Percentiles rank a stretch among this genome's conserved stretches.
phyloP scores from a whole-genome alignment of 2,888 invertebrate species.

The Microplitis deprimator region DNA sequence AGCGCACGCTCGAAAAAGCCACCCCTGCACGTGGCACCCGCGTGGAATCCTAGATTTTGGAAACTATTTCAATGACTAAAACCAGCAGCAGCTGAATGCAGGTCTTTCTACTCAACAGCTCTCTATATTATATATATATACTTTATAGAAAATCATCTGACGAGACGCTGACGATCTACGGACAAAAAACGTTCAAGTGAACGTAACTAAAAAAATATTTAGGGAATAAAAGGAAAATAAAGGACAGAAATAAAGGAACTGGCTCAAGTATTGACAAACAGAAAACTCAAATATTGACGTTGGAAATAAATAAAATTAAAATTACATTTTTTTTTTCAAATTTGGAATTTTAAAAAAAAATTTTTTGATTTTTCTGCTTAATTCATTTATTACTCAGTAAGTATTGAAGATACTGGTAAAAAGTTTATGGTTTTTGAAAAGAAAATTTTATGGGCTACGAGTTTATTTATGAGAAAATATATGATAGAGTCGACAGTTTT shows the following conservation, averaged over 20 bases:
- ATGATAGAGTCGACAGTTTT: too few species aligned
- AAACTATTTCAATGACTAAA: constrained; percentile 61
- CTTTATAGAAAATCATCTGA: not conserved
- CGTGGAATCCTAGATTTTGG: constrained; percentile 68
- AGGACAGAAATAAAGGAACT: not conserved
- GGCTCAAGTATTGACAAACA: constrained; percentile 18
- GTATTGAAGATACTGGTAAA: too few species aligned
- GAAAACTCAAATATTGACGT: too few species aligned
- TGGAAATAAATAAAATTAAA: too few species aligned
- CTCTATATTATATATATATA: not conserved
- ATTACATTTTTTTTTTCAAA: too few species aligned
- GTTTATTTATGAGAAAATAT: too few species aligned
- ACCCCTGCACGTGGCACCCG: constrained; percentile 43
- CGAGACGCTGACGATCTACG: not conserved
- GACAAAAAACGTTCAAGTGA: not conserved
- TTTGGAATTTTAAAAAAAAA: too few species aligned
- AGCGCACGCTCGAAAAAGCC: constrained; percentile 36
- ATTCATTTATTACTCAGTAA: too few species aligned
- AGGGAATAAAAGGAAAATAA: constrained; percentile 21
- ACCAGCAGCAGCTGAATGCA: constrained; percentile 65
- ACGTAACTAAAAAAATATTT: constrained; percentile 10
- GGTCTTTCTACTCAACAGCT: constrained; percentile 51
- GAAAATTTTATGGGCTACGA: too few species aligned
- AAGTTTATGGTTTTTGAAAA: too few species aligned
- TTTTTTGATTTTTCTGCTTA: too few species aligned